Evolutionary conservation across 2,888 invertebrate species (phyloP), one percentile per base, ranked within the genome.

Genomic region (Pogonocherus hispidulus): DNA sequence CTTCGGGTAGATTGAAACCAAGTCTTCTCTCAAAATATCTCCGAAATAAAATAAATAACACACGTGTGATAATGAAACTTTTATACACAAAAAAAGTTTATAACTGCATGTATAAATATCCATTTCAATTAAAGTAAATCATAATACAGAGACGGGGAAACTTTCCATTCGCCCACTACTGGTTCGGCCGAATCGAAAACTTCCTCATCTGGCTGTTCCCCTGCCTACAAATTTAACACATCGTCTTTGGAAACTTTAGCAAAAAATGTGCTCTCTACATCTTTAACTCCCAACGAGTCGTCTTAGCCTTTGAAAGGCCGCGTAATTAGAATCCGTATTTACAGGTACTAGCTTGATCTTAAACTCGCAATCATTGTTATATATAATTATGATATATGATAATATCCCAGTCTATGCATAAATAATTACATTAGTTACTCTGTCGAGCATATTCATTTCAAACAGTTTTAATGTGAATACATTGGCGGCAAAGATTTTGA

Each of bases 361-460:
- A n/a, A 41, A 41, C n/a, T 41, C 14, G 27, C 27, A 27, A n/a
- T n/a, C n/a, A n/a, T n/a, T n/a, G n/a, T n/a, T 27, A 27, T 27
- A 27, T 27, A 1, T 41, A 41, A 9, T 41, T 5, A 41, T 16
- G 11, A 41, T 41, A 41, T 41, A 41, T 14, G 14, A n/a, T 37
- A 37, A 27, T 41, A 41, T 41, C 16, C 41, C 41, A 41, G 41
- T 41, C 41, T 41, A 41, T 41, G 41, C 41, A 14, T 41, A 41
- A 41, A 41, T 41, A 67, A 65, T 64, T 70, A 72, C 63, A 65
- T 57, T 56, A 60, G 62, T 56, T 47, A 44, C 49, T 56, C 59
- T 19, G 59, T 66, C 54, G 37, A 37, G 54, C 44, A 20, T 57
- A 41, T 64, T 51, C 19, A 51, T 60, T 54, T 19, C 27, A 62